A percentile compares a stretch with the other conserved stretches of the same genome.
These are phyloP conservation scores for Coleophora deauratella DNA, from an alignment of 2,888 invertebrate genomes.

Conservation along the genomic window DNA sequence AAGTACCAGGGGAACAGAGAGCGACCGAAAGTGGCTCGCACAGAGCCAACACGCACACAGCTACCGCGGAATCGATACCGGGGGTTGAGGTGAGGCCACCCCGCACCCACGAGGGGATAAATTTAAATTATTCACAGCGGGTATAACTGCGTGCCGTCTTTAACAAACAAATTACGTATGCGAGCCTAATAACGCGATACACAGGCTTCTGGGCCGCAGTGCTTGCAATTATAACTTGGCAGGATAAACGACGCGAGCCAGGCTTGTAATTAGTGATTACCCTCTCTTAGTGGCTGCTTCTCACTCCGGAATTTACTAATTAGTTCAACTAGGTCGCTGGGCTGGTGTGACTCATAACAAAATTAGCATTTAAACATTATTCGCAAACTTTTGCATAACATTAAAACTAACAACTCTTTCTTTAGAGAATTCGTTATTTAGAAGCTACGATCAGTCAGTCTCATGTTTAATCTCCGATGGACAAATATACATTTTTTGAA, in stretches of 20 bases:
- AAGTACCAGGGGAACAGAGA: slow-evolving; percentile 49
- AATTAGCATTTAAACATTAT: slow-evolving; percentile 26
- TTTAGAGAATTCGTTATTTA: slow-evolving; percentile 3
- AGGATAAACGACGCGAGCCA: slow-evolving; percentile 54
- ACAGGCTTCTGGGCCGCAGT: slow-evolving; percentile 57
- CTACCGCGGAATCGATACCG: slow-evolving; percentile 49
- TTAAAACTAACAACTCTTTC: no score
- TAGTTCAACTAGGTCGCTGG: slow-evolving; percentile 42
- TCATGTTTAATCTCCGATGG: no score
- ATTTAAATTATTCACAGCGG: slow-evolving; percentile 73
- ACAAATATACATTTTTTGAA: no score
- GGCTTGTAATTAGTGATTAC: slow-evolving; percentile 56
- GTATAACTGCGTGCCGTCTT: slow-evolving; percentile 71
- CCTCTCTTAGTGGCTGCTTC: slow-evolving; percentile 37
- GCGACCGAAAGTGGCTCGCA: slow-evolving; percentile 41
- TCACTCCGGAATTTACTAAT: slow-evolving; percentile 35
- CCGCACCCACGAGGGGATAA: slow-evolving; percentile 57
- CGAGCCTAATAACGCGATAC: slow-evolving; percentile 69
- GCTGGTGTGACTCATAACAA: slow-evolving; percentile 42
- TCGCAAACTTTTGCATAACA: no score
- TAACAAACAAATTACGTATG: slow-evolving; percentile 74
- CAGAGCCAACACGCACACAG: slow-evolving; percentile 33
- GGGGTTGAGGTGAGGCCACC: slow-evolving; percentile 29
- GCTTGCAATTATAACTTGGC: slow-evolving; percentile 68
- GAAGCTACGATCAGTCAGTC: no score